Evolutionary conservation across 2,888 invertebrate species (phyloP).

Genomic region (Thumatha senex): DNA sequence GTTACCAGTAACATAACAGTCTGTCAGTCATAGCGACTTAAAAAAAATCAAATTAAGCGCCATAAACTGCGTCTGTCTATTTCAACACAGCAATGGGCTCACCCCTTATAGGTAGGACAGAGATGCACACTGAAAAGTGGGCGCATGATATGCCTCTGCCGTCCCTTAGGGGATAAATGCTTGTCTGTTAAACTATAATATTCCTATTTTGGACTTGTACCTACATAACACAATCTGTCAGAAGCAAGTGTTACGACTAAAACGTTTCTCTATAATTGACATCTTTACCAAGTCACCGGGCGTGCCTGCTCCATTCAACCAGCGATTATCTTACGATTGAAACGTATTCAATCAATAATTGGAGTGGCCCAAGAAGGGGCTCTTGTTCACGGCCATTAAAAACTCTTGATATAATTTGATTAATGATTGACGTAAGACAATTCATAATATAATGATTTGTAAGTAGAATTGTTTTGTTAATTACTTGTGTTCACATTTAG

Average conservation of each 20-base stretch:
- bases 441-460: neutral
- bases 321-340: slow-evolving; percentile 1
- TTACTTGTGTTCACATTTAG: neutral
- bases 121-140: too few relatives aligned
- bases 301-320: neutral
- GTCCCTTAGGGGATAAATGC: too few relatives aligned
- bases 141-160: too few relatives aligned
- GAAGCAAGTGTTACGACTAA: neutral
- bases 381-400: slow-evolving; percentile 5
- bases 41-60: too few relatives aligned
- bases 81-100: too few relatives aligned
- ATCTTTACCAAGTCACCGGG: neutral
- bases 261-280: neutral
- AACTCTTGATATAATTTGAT: slow-evolving; percentile 5
- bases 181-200: neutral
- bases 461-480: neutral
- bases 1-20: too few relatives aligned
- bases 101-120: too few relatives aligned
- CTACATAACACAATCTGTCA: too few relatives aligned
- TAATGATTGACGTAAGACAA: slow-evolving; percentile 1
- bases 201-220: neutral
- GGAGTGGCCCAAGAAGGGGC: slow-evolving; percentile 4
- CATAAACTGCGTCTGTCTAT: too few relatives aligned
- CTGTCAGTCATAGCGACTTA: too few relatives aligned
- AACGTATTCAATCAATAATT: slow-evolving; percentile 7